Evolutionary conservation across 1,140 invertebrate genomes (phyloP).

Genomic region (Ptiloglossa arizonensis): DNA sequence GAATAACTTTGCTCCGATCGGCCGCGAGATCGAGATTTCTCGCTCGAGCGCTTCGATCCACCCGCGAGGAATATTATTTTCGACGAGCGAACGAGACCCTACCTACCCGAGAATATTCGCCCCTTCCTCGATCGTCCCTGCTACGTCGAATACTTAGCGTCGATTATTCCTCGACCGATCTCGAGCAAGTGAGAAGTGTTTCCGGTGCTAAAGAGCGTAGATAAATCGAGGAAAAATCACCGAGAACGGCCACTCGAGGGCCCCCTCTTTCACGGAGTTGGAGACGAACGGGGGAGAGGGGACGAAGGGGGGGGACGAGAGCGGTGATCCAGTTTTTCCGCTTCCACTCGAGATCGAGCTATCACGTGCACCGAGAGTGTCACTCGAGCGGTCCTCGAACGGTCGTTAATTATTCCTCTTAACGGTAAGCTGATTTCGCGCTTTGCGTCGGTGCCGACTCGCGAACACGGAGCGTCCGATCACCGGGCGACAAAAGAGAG

Average conservation of each 20-base stretch:
- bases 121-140: background rate
- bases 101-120: background rate
- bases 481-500: slow-evolving; percentile 29
- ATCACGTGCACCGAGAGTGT: background rate
- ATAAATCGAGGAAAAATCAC: slow-evolving; percentile 34
- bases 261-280: background rate
- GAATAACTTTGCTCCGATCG: background rate
- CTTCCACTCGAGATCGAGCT: slow-evolving; percentile 40
- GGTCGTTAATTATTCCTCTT: slow-evolving; percentile 58
- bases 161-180: slow-evolving; percentile 2
- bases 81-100: background rate
- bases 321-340: slow-evolving; percentile 35
- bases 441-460: slow-evolving; percentile 39
- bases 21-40: no score
- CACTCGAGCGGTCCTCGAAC: slow-evolving; percentile 25
- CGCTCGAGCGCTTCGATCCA: background rate
- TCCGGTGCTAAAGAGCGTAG: slow-evolving; percentile 18
- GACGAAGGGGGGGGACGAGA: no score
- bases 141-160: background rate
- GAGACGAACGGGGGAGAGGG: no score
- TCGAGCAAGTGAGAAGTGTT: slow-evolving; percentile 25
- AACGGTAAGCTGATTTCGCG: slow-evolving; percentile 42
- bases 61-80: background rate
- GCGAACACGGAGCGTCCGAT: slow-evolving; percentile 19
- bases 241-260: slow-evolving; percentile 18